Evolutionary conservation across 2,888 invertebrate genomes (phyloP).

Genomic region (Chromoteleia sp.): DNA sequence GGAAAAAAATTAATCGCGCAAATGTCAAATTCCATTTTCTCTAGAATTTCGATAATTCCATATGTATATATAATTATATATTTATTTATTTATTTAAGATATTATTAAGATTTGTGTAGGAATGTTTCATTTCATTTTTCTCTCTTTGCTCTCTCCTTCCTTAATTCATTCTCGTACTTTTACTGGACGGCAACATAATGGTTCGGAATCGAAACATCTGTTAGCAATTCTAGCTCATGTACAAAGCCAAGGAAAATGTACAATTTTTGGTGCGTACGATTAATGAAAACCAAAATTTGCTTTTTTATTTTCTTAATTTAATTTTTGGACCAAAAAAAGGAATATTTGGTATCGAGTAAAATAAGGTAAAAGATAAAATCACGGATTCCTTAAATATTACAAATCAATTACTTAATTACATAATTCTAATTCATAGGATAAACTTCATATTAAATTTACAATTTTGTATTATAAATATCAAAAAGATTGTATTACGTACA

Average conservation of each 20-base stretch:
- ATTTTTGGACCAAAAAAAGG: background rate
- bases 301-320: background rate
- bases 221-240: conserved; percentile 40
- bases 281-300: conserved; percentile 25
- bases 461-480: too few relatives aligned
- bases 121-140: conserved; percentile 37
- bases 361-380: too few relatives aligned
- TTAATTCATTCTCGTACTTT: conserved; percentile 30
- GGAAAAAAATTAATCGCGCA: background rate
- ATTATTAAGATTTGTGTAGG: conserved; percentile 22
- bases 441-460: too few relatives aligned
- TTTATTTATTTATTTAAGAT: conserved; percentile 12
- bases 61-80: background rate
- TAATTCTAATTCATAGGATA: too few relatives aligned
- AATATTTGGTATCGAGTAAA: too few relatives aligned
- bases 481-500: too few relatives aligned
- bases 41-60: conserved; percentile 8
- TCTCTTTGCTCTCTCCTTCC: background rate
- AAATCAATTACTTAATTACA: too few relatives aligned
- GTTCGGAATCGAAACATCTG: conserved; percentile 58
- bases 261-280: conserved; percentile 3
- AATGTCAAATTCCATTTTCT: conserved; percentile 31
- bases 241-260: conserved; percentile 48
- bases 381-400: too few relatives aligned
- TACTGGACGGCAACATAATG: conserved; percentile 65